Evolutionary conservation across 1,140 invertebrate genomes (phyloP).

Genomic region (Portunus trituberculatus): DNA sequence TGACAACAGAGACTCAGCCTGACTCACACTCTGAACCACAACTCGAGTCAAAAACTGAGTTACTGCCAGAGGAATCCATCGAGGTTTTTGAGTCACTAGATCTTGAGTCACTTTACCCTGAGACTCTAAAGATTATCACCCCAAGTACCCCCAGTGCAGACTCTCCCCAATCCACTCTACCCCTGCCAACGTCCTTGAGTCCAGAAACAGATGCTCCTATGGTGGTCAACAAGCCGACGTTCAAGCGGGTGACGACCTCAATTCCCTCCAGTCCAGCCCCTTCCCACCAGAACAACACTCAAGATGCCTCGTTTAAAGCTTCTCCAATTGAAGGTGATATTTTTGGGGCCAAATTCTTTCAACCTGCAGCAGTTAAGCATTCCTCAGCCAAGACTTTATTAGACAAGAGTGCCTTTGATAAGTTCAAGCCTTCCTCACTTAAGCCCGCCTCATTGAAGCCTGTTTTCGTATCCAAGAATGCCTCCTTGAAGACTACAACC

Average conservation of each 20-base stretch:
- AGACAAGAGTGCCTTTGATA: too few species aligned
- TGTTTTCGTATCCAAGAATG: not conserved
- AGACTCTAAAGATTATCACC: not conserved
- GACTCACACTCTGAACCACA: not conserved
- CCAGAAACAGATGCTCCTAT: not conserved
- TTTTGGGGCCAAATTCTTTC: not conserved
- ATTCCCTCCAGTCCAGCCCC: not conserved
- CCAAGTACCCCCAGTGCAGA: not conserved
- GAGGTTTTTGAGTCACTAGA: not conserved
- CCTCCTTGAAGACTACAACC: not conserved
- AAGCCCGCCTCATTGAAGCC: not conserved
- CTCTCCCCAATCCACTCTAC: not conserved
- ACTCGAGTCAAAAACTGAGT: too few species aligned
- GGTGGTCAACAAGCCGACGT: not conserved
- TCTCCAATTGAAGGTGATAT: not conserved
- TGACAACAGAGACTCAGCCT: not conserved
- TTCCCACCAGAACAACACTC: not conserved
- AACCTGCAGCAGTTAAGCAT: not conserved
- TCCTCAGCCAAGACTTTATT: not conserved
- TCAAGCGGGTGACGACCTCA: not conserved
- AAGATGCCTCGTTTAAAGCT: not conserved
- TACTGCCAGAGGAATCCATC: too few species aligned
- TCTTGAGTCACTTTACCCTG: not conserved
- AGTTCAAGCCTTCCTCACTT: too few species aligned
- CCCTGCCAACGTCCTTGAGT: not conserved